Conservation (phyloP, 2,888 invertebrate species). For the Netelia melanura region DNA sequence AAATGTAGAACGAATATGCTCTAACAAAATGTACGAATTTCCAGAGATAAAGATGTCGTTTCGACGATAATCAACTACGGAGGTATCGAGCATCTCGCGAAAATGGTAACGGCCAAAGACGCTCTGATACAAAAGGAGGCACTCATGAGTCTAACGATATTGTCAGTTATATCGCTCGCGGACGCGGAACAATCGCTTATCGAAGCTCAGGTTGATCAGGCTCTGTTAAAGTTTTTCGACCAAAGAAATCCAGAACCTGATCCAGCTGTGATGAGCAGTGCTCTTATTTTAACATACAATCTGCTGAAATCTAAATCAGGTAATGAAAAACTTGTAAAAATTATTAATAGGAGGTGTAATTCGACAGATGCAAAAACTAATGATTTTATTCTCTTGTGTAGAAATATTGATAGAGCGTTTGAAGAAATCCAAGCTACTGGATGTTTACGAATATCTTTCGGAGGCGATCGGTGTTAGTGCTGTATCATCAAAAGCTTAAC, state of each 20-base stretch:
- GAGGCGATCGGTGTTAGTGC: slow-evolving; percentile 31
- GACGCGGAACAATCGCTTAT: slow-evolving; percentile 81
- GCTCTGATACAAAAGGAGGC: slow-evolving; percentile 95
- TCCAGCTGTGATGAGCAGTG: slow-evolving; percentile 84
- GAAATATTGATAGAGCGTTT: slow-evolving; percentile 72
- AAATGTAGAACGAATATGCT: not conserved
- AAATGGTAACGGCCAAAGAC: slow-evolving; percentile 94
- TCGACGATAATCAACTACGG: slow-evolving; percentile 86
- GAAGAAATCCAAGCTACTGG: slow-evolving; percentile 66
- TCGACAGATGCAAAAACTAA: not conserved
- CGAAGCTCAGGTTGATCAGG: slow-evolving; percentile 83
- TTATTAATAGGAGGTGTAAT: not conserved
- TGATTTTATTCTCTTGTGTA: slow-evolving; percentile 46
- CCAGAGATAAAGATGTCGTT: slow-evolving; percentile 84
- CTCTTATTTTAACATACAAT: slow-evolving; percentile 84
- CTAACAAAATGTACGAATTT: slow-evolving; percentile 56
- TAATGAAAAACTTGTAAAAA: slow-evolving; percentile 61
- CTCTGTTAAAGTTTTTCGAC: slow-evolving; percentile 83
- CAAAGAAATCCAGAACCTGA: slow-evolving; percentile 86
- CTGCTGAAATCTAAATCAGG: slow-evolving; percentile 79
- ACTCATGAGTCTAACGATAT: slow-evolving; percentile 89
- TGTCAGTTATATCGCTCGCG: slow-evolving; percentile 84
- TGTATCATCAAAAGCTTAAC: slow-evolving; percentile 48
- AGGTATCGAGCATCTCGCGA: slow-evolving; percentile 91
- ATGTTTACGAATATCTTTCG: slow-evolving; percentile 58